Conservation (phyloP, 2,797 vertebrate species). For the Hoplostethus mediterraneus region DNA sequence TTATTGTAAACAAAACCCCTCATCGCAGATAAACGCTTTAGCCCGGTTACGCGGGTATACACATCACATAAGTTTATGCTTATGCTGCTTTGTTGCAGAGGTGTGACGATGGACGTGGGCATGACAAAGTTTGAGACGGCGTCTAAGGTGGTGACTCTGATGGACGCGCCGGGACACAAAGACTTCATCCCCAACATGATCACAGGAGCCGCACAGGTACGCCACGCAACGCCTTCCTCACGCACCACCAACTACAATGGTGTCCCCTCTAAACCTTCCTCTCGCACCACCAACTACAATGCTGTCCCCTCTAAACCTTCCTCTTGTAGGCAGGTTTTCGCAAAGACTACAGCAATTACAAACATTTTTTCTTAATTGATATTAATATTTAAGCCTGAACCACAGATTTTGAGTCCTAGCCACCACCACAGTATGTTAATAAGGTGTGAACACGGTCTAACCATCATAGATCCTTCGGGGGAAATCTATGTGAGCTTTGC, state of each 20-base stretch:
- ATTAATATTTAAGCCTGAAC: background rate
- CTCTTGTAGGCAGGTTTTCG: too few species aligned
- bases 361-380: too few species aligned
- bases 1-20: background rate
- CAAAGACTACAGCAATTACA: too few species aligned
- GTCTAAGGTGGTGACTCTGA: slow-evolving; percentile 95
- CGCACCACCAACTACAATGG: background rate
- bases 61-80: background rate
- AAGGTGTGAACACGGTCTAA: background rate
- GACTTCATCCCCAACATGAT: slow-evolving; percentile 99
- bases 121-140: slow-evolving; percentile 98
- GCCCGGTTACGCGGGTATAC: background rate
- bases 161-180: slow-evolving; percentile 99
- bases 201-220: slow-evolving; percentile 98
- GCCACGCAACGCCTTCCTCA: background rate
- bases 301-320: too few species aligned
- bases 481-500: slow-evolving; percentile 2
- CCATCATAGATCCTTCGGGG: background rate
- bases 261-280: too few species aligned
- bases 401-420: too few species aligned
- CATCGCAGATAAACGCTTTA: background rate
- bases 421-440: background rate
- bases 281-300: background rate
- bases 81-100: slow-evolving; percentile 79
- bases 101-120: slow-evolving; percentile 99